A percentile compares a stretch with the other conserved stretches of the same genome.
phyloP scores from a whole-genome alignment of 2,797 vertebrate genomes.

The Sorex maritimensis region DNA sequence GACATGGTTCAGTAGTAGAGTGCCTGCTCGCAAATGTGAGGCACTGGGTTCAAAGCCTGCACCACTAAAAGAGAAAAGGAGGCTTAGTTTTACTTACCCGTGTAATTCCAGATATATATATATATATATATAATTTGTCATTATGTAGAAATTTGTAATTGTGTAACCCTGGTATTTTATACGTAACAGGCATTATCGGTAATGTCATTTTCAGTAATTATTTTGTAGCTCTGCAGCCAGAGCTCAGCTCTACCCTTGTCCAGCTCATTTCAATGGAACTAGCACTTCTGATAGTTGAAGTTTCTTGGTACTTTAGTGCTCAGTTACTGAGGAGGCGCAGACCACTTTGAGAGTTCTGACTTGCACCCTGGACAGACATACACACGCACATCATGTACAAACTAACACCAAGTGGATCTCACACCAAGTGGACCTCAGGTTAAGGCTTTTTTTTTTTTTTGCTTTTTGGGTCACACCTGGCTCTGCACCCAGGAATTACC shows the following conservation, averaged over 20 bases:
- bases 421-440: background rate
- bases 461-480: too few species aligned
- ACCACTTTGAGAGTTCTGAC: background rate
- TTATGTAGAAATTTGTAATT: background rate
- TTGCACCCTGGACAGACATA: background rate
- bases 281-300: background rate
- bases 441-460: background rate
- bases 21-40: too few species aligned
- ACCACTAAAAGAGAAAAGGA: background rate
- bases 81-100: slow-evolving; percentile 4
- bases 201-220: background rate
- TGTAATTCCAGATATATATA: background rate
- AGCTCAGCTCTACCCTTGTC: background rate
- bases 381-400: background rate
- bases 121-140: background rate
- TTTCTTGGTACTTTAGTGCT: background rate
- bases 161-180: slow-evolving; percentile 32
- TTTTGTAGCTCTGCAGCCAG: background rate
- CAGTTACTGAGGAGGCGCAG: background rate
- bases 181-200: background rate
- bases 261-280: background rate
- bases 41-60: too few species aligned
- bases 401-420: slow-evolving; percentile 14
- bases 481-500: too few species aligned
- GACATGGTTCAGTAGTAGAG: too few species aligned